Evolutionary conservation across 2,113 vertebrate genomes (phyloP), one percentile per base, ranked within the genome.

Genomic region (Takifugu flavidus): DNA sequence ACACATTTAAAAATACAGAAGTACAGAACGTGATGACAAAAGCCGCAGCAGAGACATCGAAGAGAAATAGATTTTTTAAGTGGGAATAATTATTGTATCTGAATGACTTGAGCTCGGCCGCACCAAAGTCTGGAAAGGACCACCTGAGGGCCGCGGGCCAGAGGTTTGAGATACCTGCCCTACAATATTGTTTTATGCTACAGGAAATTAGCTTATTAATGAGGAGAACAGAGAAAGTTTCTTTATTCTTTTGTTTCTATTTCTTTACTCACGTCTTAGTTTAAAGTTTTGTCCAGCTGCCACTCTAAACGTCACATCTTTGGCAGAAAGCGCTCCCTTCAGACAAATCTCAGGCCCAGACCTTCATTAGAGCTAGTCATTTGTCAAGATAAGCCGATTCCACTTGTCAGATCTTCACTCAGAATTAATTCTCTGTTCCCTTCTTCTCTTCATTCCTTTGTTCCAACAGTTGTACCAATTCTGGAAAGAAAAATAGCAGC

Each of bases 301-400:
- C 2, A 60, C 42, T 51, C 56, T 49, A 56, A 3, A 15, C 14
- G 2, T 26, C 52, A 44, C 50, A 28, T 4, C 25, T 4, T 13
- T 50, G 13, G 62, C 47, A 65, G 28, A 25, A 61, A 65, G 44
- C 45, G 15, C 49, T 56, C 27, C 39, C 44, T 44, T 4, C 13
- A 44, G 65, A 62, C 27, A 64, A 60, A 70, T 65, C 53, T 69
- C 31, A 49, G 67, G 50, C n/a, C 55, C 54, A 53, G 64, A 67
- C 65, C 65, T 78, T 60, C 70, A 82, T 84, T 78, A 82, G 81
- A 74, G 73, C 68, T 76, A 63, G 76, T 74, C 78, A 84, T 82
- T 86, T 81, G 80, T 81, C 80, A 82, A 74, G 66, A 79, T 81
- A 76, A 79, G 75, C 81, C 65, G 68, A 87, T 83, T 81, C 53